Evolutionary conservation across 2,113 vertebrate genomes (phyloP), one percentile per base, ranked within the genome.

Genomic region (Pica pica): DNA sequence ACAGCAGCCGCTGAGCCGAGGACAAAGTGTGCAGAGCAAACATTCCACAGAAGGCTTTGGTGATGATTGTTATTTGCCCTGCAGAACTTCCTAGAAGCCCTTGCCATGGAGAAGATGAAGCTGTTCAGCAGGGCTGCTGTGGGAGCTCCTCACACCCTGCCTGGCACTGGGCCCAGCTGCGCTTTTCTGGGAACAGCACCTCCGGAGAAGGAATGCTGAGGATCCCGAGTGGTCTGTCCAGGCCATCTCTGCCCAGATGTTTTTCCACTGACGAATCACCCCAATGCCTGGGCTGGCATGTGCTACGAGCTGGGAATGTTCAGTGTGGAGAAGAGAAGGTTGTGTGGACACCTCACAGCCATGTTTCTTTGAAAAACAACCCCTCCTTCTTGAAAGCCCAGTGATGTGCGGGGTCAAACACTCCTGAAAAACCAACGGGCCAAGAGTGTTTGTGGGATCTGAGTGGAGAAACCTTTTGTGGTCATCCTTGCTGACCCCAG

Each of bases 351-450:
- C 22, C n/a, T 59, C 53, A 35, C 61, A 33, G n/a, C 56, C 57
- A 46, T 1, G 0, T 22, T 59, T 53, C 69, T 91, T 55, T 64
- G 74, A 23, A 73, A 91, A 93, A 33, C 41, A 41, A 2, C 33
- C 19, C 82, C 47, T 81, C 16, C 16, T 44, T 63, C 69, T 68
- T 68, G 53, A 53, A 59, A 65, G 49, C 30, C 9, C 28, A 8
- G 33, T 4, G 31, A 28, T 61, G 24, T 6, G 33, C 24, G 30
- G 47, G 52, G 26, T 50, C 81, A 44, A 63, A 64, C 18, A 6
- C 0, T 0, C 3, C 2, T 0, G 19, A 12, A 6, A 24, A 56
- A 27, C 41, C 68, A 53, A 16, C 0, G 0, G 4, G 19, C 7
- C 1, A 0, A 22, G 39, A 19, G 21, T 6, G 64, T 27, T 19